Evolutionary conservation across 2,113 vertebrate genomes (phyloP).

Genomic region (Gnathonemus longibarbis): DNA sequence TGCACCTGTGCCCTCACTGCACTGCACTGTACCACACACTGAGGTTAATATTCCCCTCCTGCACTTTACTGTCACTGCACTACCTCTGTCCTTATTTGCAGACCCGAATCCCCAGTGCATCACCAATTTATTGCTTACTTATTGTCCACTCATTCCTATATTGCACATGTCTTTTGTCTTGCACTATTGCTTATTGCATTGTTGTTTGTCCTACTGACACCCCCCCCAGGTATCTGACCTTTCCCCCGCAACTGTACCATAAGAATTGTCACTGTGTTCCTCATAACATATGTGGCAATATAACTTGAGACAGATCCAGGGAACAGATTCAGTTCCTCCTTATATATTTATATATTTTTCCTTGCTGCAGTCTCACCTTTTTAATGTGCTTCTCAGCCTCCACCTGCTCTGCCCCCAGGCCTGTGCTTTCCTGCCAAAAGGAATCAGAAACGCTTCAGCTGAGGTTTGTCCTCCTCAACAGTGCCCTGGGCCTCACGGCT

Average conservation of each 20-base stretch:
- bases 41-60: not conserved
- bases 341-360: not conserved
- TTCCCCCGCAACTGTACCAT: not conserved
- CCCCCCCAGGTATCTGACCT: not conserved
- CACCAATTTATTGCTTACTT: not conserved
- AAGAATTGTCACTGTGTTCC: not conserved
- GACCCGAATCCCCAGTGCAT: not conserved
- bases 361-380: slow-evolving; percentile 24
- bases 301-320: not conserved
- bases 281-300: not conserved
- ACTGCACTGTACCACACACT: not conserved
- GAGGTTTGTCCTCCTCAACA: slow-evolving; percentile 36
- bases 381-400: slow-evolving; percentile 38
- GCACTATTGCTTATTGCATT: not conserved
- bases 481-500: not conserved
- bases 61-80: not conserved
- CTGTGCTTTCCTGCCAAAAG: slow-evolving; percentile 55
- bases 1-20: not conserved
- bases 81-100: not conserved
- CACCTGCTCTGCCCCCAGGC: slow-evolving; percentile 47
- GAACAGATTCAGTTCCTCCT: not conserved
- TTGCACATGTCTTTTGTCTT: not conserved
- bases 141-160: not conserved
- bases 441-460: slow-evolving; percentile 59
- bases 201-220: not conserved